A percentile compares a stretch with the other conserved stretches of the same genome.
These are phyloP conservation scores for Xestia rhomboidea DNA, from an alignment of 2,888 invertebrate genomes.

Conservation along the genomic window DNA sequence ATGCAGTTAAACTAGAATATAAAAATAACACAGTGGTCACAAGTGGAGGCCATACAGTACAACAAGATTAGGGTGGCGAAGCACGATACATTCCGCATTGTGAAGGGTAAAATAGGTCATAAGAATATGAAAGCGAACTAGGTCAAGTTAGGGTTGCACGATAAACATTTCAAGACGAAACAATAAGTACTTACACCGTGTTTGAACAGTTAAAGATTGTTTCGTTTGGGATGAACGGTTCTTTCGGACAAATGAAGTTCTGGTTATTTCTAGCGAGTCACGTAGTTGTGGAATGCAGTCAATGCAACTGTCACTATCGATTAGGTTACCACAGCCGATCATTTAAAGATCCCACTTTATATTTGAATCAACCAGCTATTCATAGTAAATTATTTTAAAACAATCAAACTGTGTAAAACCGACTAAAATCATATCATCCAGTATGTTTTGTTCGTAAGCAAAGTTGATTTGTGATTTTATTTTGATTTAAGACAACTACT, in stretches of 20 bases:
- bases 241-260: slow-evolving; percentile 89
- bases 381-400: slow-evolving; percentile 68
- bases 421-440: slow-evolving; percentile 72
- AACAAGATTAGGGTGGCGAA: slow-evolving; percentile 77
- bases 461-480: slow-evolving; percentile 73
- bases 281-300: slow-evolving; percentile 87
- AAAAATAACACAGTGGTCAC: slow-evolving; percentile 66
- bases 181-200: slow-evolving; percentile 58
- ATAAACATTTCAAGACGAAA: slow-evolving; percentile 78
- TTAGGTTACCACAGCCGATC: slow-evolving; percentile 79
- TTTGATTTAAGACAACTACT: slow-evolving; percentile 68
- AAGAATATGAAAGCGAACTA: slow-evolving; percentile 80
- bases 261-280: slow-evolving; percentile 81
- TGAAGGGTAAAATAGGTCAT: slow-evolving; percentile 82
- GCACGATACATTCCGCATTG: slow-evolving; percentile 76
- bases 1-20: slow-evolving; percentile 52
- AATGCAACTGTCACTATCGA: slow-evolving; percentile 81
- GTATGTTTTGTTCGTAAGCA: slow-evolving; percentile 75
- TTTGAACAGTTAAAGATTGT: slow-evolving; percentile 56
- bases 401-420: slow-evolving; percentile 65
- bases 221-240: slow-evolving; percentile 67
- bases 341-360: slow-evolving; percentile 77
- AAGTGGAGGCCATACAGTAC: slow-evolving; percentile 76
- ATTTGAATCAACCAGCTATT: slow-evolving; percentile 72
- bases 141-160: slow-evolving; percentile 82